A percentile compares a stretch with the other conserved stretches of the same genome.
Evolutionary conservation across 2,888 invertebrate species (phyloP).

Genomic region (Toxonevra muliebris): DNA sequence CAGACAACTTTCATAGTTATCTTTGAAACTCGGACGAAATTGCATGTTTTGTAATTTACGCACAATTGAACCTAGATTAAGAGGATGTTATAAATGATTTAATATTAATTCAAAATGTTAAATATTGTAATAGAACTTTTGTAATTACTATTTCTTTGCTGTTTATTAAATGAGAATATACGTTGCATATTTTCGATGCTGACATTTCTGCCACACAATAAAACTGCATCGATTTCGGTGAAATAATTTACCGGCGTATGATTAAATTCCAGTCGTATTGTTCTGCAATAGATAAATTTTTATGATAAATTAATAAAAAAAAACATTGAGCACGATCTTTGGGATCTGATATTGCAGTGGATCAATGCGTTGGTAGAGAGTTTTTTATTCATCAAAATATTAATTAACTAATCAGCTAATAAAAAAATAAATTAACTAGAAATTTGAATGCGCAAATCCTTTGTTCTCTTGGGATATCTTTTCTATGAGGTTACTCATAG

Average conservation of each 20-base stretch:
- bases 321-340: too few relatives aligned
- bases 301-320: background rate
- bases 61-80: constrained; percentile 55
- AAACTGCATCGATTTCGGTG: constrained; percentile 86
- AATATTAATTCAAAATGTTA: background rate
- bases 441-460: too few relatives aligned
- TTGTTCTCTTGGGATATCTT: too few relatives aligned
- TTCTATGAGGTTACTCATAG: too few relatives aligned
- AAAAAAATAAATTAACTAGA: too few relatives aligned
- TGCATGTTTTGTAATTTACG: constrained; percentile 60
- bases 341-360: too few relatives aligned
- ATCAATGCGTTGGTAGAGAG: too few relatives aligned
- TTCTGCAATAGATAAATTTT: constrained; percentile 66
- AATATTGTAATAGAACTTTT: background rate
- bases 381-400: too few relatives aligned
- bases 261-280: constrained; percentile 86
- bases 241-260: constrained; percentile 84
- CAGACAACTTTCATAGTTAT: constrained; percentile 54
- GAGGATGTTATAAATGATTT: background rate
- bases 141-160: constrained; percentile 46
- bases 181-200: constrained; percentile 51
- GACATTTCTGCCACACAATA: constrained; percentile 74
- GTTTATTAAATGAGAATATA: constrained; percentile 47
- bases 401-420: too few relatives aligned
- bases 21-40: constrained; percentile 57